phyloP scores from a whole-genome alignment of 92 coral and sea anemone species.

The Umimayanthus chanpuru region DNA sequence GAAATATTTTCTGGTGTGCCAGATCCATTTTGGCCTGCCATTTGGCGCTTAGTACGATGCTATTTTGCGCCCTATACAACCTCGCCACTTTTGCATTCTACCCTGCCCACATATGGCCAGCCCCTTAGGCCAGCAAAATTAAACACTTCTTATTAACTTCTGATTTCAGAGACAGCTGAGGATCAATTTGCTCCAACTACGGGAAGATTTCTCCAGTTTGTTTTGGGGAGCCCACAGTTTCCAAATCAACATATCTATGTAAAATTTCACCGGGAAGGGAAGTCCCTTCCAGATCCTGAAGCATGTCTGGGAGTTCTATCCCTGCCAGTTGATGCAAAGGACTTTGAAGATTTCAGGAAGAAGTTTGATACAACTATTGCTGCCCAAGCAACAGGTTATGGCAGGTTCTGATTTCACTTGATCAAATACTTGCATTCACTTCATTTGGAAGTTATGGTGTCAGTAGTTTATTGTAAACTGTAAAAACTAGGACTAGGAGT shows the following conservation, averaged over 20 bases:
- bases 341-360: slow-evolving; percentile 36
- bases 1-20: too few species aligned
- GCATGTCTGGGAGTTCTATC: slow-evolving; percentile 51
- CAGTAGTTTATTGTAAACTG: not conserved
- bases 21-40: too few species aligned
- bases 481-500: too few species aligned
- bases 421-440: not conserved
- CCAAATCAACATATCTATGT: slow-evolving; percentile 48
- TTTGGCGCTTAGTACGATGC: too few species aligned
- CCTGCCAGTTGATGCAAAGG: slow-evolving; percentile 41
- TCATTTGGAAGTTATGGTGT: not conserved
- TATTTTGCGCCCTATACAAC: too few species aligned
- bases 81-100: too few species aligned
- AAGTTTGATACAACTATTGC: slow-evolving; percentile 40
- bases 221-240: slow-evolving; percentile 39
- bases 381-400: slow-evolving; percentile 55
- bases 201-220: slow-evolving; percentile 56
- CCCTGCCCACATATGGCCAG: too few species aligned
- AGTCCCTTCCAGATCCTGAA: slow-evolving; percentile 56
- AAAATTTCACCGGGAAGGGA: slow-evolving; percentile 46
- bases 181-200: slow-evolving; percentile 40
- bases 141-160: not conserved
- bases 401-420: slow-evolving; percentile 37
- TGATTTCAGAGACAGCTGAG: slow-evolving; percentile 22
- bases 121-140: too few species aligned